These are phyloP conservation scores for Colistium nudipinnis DNA, from an alignment of 2,113 vertebrate genomes.

Conservation along the genomic window DNA sequence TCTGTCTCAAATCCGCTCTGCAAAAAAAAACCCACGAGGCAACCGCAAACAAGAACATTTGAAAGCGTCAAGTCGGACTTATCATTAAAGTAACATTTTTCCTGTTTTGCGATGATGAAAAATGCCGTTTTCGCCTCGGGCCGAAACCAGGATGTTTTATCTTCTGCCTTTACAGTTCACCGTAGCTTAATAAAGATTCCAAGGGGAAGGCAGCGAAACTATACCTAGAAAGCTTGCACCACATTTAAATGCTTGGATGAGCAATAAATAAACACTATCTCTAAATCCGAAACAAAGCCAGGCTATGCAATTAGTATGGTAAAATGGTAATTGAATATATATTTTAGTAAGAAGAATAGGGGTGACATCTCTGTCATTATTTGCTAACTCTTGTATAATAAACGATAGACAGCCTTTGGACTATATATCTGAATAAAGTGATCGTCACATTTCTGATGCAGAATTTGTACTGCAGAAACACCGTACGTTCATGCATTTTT, in stretches of 20 bases:
- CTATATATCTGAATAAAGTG: slow-evolving; percentile 57
- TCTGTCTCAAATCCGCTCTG: slow-evolving; percentile 21
- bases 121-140: not conserved
- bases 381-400: slow-evolving; percentile 47
- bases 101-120: slow-evolving; percentile 10
- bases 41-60: slow-evolving; percentile 3
- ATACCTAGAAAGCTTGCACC: slow-evolving; percentile 50
- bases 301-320: slow-evolving; percentile 55
- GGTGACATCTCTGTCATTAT: slow-evolving; percentile 39
- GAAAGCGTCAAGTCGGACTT: slow-evolving; percentile 16
- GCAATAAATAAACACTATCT: slow-evolving; percentile 76
- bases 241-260: slow-evolving; percentile 57
- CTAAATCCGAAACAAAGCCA: slow-evolving; percentile 52
- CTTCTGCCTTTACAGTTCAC: slow-evolving; percentile 30
- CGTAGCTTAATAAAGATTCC: slow-evolving; percentile 19
- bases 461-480: slow-evolving; percentile 63
- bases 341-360: slow-evolving; percentile 63
- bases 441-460: slow-evolving; percentile 70
- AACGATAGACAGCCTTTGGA: slow-evolving; percentile 64
- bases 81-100: slow-evolving; percentile 7
- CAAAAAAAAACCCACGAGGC: not conserved
- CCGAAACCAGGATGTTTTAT: not conserved
- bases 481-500: slow-evolving; percentile 72
- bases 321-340: slow-evolving; percentile 61
- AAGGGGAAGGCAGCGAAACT: slow-evolving; percentile 55